Percentiles rank a stretch among this genome's conserved stretches.
Evolutionary conservation across 2,888 invertebrate species (phyloP).

Genomic region (Troglohyphantes excavatus): DNA sequence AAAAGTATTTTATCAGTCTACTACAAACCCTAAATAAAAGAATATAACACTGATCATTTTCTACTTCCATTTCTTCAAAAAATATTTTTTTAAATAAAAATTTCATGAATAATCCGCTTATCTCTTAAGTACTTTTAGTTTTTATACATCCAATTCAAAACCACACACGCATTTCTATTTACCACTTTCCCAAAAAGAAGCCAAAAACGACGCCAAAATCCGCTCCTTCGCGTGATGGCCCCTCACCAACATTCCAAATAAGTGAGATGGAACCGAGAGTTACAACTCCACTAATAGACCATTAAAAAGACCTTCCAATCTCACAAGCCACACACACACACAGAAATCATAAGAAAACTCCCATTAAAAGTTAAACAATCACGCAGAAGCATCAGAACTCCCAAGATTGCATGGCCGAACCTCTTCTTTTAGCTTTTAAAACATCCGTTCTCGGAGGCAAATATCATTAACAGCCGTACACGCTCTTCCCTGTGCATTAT

Average conservation of each 20-base stretch:
- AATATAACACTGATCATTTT: too few relatives aligned
- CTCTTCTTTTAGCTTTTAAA: slow-evolving; percentile 70
- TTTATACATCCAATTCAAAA: too few relatives aligned
- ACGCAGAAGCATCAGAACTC: slow-evolving; percentile 34
- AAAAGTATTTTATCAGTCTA: too few relatives aligned
- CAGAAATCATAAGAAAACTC: slow-evolving; percentile 69
- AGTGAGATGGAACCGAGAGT: slow-evolving; percentile 52
- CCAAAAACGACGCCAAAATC: not conserved
- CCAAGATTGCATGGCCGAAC: slow-evolving; percentile 62
- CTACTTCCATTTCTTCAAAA: too few relatives aligned
- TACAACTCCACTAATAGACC: slow-evolving; percentile 70
- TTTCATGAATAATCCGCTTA: too few relatives aligned
- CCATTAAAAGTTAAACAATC: slow-evolving; percentile 78
- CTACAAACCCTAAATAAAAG: too few relatives aligned
- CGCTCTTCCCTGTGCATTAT: slow-evolving; percentile 58
- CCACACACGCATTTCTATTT: slow-evolving; percentile 40
- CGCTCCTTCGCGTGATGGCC: slow-evolving; percentile 41
- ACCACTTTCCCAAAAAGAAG: slow-evolving; percentile 30
- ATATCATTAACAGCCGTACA: slow-evolving; percentile 74
- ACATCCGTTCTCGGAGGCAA: slow-evolving; percentile 47
- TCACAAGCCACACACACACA: slow-evolving; percentile 28
- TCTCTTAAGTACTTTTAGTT: too few relatives aligned
- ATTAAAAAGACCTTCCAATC: slow-evolving; percentile 40
- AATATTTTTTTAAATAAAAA: too few relatives aligned
- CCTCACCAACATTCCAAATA: slow-evolving; percentile 20